phyloP scores from a whole-genome alignment of 2,888 invertebrate genomes.

The Meganola albula region DNA sequence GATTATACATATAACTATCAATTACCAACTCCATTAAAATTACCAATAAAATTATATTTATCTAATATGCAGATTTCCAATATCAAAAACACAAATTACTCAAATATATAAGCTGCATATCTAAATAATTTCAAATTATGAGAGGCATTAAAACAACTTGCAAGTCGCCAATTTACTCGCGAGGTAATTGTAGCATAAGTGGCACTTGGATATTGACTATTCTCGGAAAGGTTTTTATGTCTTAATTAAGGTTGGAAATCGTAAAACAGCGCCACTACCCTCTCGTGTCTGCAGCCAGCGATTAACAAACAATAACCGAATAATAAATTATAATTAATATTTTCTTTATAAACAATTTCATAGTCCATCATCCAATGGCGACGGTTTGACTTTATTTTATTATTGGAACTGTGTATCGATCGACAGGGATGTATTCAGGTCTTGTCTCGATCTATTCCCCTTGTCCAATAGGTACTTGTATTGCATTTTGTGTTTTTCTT shows the following conservation, averaged over 20 bases:
- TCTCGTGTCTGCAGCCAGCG: constrained; percentile 27
- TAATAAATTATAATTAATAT: constrained; percentile 47
- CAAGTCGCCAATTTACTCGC: constrained; percentile 15
- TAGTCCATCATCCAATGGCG: constrained; percentile 16
- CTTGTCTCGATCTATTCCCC: no score
- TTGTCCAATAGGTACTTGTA: no score
- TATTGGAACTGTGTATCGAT: no score
- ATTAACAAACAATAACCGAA: constrained; percentile 52
- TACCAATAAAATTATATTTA: no score
- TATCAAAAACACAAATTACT: no score
- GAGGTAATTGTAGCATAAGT: constrained; percentile 5
- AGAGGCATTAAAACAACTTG: constrained; percentile 15
- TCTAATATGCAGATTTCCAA: no score
- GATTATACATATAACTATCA: no score
- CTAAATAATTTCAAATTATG: background rate
- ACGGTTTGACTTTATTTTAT: constrained; percentile 18
- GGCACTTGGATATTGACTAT: constrained; percentile 28
- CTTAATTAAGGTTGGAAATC: constrained; percentile 43
- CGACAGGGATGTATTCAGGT: constrained; percentile 9
- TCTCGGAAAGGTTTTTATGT: constrained; percentile 46
- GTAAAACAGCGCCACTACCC: constrained; percentile 31
- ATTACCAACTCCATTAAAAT: no score
- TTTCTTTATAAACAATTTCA: constrained; percentile 36
- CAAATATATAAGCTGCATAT: constrained; percentile 2
- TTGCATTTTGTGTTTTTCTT: no score